phyloP scores from a whole-genome alignment of 2,888 invertebrate species.

The Archips xylosteana region DNA sequence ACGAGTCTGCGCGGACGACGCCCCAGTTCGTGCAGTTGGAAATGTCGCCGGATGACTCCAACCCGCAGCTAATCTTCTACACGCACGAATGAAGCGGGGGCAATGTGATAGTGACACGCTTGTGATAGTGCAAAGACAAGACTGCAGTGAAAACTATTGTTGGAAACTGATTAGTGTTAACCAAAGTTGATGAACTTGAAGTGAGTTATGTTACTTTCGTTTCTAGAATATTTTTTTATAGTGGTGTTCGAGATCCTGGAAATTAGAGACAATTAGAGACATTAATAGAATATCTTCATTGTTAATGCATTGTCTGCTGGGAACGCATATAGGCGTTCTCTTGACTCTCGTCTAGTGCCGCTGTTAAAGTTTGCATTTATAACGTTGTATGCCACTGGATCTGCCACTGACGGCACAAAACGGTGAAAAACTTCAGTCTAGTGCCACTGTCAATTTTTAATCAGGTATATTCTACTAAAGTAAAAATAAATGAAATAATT shows the following conservation, averaged over 20 bases:
- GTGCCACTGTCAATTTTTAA: too few species aligned
- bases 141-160: slow-evolving; percentile 12
- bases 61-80: slow-evolving; percentile 94
- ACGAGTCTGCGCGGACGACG: slow-evolving; percentile 80
- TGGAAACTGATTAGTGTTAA: slow-evolving; percentile 30
- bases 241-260: slow-evolving; percentile 2
- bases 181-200: slow-evolving; percentile 19
- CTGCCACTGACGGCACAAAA: too few species aligned
- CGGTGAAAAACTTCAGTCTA: too few species aligned
- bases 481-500: too few species aligned
- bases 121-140: neutral
- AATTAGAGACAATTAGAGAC: too few species aligned
- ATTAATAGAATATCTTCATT: too few species aligned
- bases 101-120: neutral
- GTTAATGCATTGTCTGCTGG: too few species aligned
- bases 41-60: slow-evolving; percentile 86
- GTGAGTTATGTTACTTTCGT: slow-evolving; percentile 5
- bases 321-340: too few species aligned
- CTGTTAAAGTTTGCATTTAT: too few species aligned
- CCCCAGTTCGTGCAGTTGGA: slow-evolving; percentile 80
- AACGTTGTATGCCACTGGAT: too few species aligned
- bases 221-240: neutral
- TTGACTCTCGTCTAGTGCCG: too few species aligned
- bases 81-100: slow-evolving; percentile 86
- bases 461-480: too few species aligned